Percentiles rank a stretch among this genome's conserved stretches.
These are phyloP conservation scores for Fragariocoptes setiger DNA, from an alignment of 1,140 invertebrate genomes.

Conservation along the genomic window DNA sequence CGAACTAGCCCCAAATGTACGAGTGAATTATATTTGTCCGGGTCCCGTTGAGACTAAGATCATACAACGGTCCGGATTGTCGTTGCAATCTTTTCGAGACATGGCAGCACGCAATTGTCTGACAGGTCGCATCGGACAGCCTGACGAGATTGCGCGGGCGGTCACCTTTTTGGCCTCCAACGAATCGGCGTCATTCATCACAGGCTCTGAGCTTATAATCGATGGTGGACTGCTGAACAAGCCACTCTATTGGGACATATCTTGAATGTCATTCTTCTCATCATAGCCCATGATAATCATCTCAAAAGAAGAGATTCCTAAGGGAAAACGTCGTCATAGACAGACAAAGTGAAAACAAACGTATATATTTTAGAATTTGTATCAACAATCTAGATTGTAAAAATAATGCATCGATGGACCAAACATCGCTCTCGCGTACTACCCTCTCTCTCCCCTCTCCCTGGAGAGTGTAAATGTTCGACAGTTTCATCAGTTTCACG, in stretches of 20 bases:
- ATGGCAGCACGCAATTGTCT: background rate
- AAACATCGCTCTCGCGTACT: no score
- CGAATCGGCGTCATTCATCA: conserved; percentile 14
- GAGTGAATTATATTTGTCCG: background rate
- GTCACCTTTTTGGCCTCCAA: background rate
- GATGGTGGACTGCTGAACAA: conserved; percentile 14
- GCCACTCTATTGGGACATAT: background rate
- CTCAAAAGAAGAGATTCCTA: no score
- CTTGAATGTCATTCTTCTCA: no score
- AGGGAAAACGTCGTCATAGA: no score
- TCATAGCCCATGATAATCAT: no score
- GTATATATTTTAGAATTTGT: no score
- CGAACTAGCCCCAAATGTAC: background rate
- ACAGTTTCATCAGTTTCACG: no score
- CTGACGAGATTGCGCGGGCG: background rate
- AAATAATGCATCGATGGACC: no score
- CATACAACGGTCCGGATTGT: background rate
- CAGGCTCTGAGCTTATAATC: conserved; percentile 30
- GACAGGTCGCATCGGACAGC: background rate
- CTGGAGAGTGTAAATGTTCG: no score
- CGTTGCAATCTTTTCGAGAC: background rate
- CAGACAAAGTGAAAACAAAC: no score
- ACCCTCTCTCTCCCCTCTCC: no score
- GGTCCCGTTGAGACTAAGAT: background rate
- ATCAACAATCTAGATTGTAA: no score